A percentile compares a stretch with the other conserved stretches of the same genome.
Conservation (phyloP, 1,140 invertebrate species). For the Helicoverpa zea region DNA sequence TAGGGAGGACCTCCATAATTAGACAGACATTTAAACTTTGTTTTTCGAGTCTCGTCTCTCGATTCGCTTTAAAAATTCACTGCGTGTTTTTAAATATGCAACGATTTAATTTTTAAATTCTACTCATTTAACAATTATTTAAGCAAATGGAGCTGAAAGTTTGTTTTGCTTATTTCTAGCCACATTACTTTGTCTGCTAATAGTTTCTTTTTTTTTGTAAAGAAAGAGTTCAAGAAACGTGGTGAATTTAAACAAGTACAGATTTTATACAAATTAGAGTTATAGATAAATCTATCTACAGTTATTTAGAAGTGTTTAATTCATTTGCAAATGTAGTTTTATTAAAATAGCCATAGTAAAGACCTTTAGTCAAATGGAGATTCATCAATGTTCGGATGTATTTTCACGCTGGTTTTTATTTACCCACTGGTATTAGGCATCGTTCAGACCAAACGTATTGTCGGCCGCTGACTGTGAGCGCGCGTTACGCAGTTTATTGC, state of each 20-base stretch:
- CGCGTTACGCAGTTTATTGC: no score
- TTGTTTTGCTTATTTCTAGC: background rate
- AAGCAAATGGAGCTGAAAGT: background rate
- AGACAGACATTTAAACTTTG: conserved; percentile 47
- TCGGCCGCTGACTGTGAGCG: no score
- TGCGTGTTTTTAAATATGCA: background rate
- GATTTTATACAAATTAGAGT: no score
- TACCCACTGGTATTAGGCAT: no score
- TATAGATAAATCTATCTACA: no score
- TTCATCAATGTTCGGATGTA: no score
- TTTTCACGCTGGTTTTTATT: no score
- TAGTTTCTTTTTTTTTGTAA: background rate
- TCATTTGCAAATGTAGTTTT: no score
- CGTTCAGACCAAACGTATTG: no score
- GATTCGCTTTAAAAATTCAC: conserved; percentile 34
- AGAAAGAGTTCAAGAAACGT: background rate
- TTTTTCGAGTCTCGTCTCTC: conserved; percentile 9
- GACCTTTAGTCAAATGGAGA: no score
- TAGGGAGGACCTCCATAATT: conserved; percentile 33
- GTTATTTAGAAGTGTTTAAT: no score
- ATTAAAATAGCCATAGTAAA: no score
- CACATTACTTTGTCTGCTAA: background rate
- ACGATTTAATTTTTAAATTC: conserved; percentile 26
- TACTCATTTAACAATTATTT: conserved; percentile 18
- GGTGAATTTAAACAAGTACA: background rate